Base-by-base conservation (phyloP, 1,140 invertebrate species). In the Conopomorpha cramerella region DNA sequence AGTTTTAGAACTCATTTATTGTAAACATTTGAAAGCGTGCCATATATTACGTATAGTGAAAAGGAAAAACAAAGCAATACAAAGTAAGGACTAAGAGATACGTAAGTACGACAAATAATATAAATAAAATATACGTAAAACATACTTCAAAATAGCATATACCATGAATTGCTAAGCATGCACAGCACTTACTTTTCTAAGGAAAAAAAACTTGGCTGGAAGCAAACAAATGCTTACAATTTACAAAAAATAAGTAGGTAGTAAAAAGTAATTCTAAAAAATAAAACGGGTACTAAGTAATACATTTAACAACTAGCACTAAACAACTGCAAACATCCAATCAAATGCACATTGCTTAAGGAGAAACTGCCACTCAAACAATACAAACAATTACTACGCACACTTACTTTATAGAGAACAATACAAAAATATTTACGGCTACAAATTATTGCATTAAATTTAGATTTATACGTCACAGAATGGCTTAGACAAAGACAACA, bases 141-240 rank as follows among this genome's bases (percentile, higher is more conserved):
- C 41, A 41, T 57, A 61, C 41, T 47, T 49, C 52, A 60, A 23
- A 23, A 64, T 63, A 70, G 67, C 70, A 50, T 62, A 61, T 45
- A 51, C 59, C 68, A 70, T 72, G 67, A 74, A 74, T 66, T 74
- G 67, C 64, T 55, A 70, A 74, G 70, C 70, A 74, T 72, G 70
- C 70, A 72, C 72, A 74, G 67, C 62, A 44, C 52, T 67, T 59
- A 62, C 33, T 41, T 41, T 47, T 46, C n/a, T 45, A 59, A 41
- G 44, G 38, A 48, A 51, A 55, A 55, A 54, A 56, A 52, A 49
- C 49, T 51, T 63, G 65, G 60, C 64, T 65, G 54, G 43, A 73
- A 71, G 66, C 71, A 72, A 67, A 71, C 66, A 76, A 73, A 76
- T 73, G 70, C 70, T 76, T 76, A 74, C 70, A 74, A 74, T 74